These are phyloP conservation scores for Passer domesticus DNA, from an alignment of 2,113 vertebrate genomes.

Conservation along the genomic window DNA sequence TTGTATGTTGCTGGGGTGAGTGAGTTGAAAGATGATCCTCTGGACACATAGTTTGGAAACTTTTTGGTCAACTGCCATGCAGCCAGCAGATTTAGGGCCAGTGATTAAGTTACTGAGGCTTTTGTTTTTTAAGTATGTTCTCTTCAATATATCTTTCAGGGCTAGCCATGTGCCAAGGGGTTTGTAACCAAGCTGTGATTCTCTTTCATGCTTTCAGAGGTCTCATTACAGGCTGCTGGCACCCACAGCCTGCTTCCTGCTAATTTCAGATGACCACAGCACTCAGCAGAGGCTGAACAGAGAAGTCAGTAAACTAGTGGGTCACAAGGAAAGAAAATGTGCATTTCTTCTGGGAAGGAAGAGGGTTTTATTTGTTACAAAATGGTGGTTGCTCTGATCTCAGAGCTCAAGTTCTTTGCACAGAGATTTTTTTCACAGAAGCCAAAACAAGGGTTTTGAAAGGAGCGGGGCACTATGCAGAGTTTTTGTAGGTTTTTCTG, in stretches of 20 bases:
- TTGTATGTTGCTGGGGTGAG: not conserved
- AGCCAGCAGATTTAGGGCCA: constrained; percentile 10
- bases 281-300: not conserved
- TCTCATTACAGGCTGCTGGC: constrained; percentile 12
- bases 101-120: constrained; percentile 45
- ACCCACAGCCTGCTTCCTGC: not conserved
- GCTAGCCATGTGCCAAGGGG: not conserved
- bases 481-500: not conserved
- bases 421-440: not conserved
- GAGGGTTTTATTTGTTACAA: not conserved
- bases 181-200: constrained; percentile 38
- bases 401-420: not conserved
- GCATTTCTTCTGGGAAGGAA: not conserved
- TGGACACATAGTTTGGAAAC: constrained; percentile 11
- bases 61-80: not conserved
- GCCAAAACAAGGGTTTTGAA: not conserved
- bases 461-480: not conserved
- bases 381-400: not conserved
- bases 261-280: not conserved
- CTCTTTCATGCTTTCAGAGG: constrained; percentile 22
- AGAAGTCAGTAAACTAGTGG: not conserved
- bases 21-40: not conserved
- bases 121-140: constrained; percentile 15
- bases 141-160: constrained; percentile 44
- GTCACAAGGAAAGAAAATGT: not conserved